Base-by-base conservation (phyloP, 2,888 invertebrate species). In the Cephalotes varians region DNA sequence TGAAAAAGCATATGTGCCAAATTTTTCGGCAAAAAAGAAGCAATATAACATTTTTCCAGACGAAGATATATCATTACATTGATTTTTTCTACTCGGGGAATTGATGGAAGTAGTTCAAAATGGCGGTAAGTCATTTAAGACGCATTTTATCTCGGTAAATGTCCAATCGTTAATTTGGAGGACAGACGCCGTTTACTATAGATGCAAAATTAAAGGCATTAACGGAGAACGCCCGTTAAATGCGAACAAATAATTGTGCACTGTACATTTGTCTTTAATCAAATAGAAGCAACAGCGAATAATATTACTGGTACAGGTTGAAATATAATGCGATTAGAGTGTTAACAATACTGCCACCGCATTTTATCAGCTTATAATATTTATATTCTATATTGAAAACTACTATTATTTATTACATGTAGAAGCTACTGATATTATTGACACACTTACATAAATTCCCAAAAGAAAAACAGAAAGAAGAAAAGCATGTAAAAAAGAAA, bases 31-130 rank as follows among this genome's bases (percentile, higher is more conserved):
- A 86, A 81, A 85, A 87, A 87, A 91, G 87, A 90, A 85, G 81
- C 90, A 88, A 88, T 85, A 90, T 89, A 76, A 86, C 85, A 86
- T 86, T 81, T 86, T 79, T 86, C 71, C 85, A 86, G 88, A 88
- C 83, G 85, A 82, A 85, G 85, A 86, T 74, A 67, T 81, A 83
- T 87, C 77, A 37, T 83, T 84, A 69, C 47, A 73, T 44, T 40
- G n/a, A 54, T n/a, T 77, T 56, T 54, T 71, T 72, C 49, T 90
- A 91, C 90, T 90, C 92, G 93, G 93, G 94, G 94, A 93, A 91
- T 94, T 94, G 94, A 93, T 94, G 94, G 94, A 93, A 94, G 94
- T 94, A 92, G 93, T 94, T 94, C 94, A 94, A 94, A 94, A 94
- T 94, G 94, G 94, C 94, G 94, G 94, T 92, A 93, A 94, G 91